These are phyloP conservation scores for Heterohyrax brucei DNA, from an alignment of 2,797 vertebrate genomes.

Conservation along the genomic window DNA sequence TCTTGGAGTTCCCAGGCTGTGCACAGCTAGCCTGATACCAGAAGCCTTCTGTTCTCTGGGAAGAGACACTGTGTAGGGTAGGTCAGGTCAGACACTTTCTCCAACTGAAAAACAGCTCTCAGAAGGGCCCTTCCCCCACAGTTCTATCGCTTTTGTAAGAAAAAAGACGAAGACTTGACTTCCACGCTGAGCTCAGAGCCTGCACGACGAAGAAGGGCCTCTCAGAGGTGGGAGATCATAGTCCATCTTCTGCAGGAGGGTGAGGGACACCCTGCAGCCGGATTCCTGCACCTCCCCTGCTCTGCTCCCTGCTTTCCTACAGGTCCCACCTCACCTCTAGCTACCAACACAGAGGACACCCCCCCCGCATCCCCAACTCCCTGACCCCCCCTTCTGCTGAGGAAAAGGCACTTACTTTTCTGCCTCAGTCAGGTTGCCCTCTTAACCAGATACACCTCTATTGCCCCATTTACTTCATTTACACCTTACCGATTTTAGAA, in stretches of 20 bases:
- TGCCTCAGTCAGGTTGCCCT: background rate
- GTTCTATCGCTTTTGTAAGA: background rate
- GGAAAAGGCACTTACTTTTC: background rate
- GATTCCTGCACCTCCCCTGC: too few relatives aligned
- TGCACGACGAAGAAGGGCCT: accelerated
- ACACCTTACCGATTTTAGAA: background rate
- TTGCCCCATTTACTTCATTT: background rate
- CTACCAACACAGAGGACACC: background rate
- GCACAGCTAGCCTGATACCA: background rate
- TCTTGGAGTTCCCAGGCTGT: constrained; percentile 37
- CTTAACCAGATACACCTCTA: background rate
- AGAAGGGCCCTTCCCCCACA: background rate
- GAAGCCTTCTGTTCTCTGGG: background rate
- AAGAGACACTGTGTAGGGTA: background rate
- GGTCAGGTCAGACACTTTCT: background rate
- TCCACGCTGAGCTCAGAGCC: background rate
- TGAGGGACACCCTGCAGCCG: background rate
- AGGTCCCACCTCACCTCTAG: background rate
- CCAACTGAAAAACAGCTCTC: background rate
- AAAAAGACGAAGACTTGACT: background rate
- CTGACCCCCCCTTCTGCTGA: too few relatives aligned
- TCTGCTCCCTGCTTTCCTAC: background rate
- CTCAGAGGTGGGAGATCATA: background rate
- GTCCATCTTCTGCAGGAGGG: background rate
- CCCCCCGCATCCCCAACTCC: too few relatives aligned